phyloP scores from a whole-genome alignment of 2,888 invertebrate species.

The Oscheius sp. region DNA sequence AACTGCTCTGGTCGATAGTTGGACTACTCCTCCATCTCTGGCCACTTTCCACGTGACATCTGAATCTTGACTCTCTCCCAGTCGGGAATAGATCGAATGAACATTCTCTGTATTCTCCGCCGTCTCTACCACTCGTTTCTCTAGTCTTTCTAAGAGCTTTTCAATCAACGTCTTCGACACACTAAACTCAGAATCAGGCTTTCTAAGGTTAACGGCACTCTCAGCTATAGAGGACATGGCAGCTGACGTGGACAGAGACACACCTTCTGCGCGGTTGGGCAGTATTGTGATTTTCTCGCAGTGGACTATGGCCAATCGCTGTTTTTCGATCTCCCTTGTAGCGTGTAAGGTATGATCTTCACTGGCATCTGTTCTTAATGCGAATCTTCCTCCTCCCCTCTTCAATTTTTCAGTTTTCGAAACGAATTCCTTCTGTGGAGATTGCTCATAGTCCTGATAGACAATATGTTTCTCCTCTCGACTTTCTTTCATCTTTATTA shows the following conservation, averaged over 20 bases:
- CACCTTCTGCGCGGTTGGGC: conserved; percentile 40
- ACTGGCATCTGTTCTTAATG: conserved; percentile 59
- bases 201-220: conserved; percentile 10
- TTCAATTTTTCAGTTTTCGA: neutral
- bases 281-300: conserved; percentile 39
- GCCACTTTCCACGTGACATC: conserved; percentile 46
- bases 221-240: conserved; percentile 28
- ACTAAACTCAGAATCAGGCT: neutral
- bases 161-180: conserved; percentile 21
- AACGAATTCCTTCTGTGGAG: conserved; percentile 25
- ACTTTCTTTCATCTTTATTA: conserved; percentile 39
- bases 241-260: conserved; percentile 39
- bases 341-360: conserved; percentile 51
- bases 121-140: conserved; percentile 47
- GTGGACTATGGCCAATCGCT: conserved; percentile 37
- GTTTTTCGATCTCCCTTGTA: conserved; percentile 43
- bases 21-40: conserved; percentile 50
- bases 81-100: conserved; percentile 51
- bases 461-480: conserved; percentile 46
- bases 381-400: conserved; percentile 42
- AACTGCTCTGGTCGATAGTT: conserved; percentile 49
- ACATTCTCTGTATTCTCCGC: conserved; percentile 52
- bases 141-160: conserved; percentile 33
- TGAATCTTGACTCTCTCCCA: conserved; percentile 48
- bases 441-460: conserved; percentile 40